Base-by-base conservation (phyloP, 2,113 vertebrate genomes). In the Bufo bufo region DNA sequence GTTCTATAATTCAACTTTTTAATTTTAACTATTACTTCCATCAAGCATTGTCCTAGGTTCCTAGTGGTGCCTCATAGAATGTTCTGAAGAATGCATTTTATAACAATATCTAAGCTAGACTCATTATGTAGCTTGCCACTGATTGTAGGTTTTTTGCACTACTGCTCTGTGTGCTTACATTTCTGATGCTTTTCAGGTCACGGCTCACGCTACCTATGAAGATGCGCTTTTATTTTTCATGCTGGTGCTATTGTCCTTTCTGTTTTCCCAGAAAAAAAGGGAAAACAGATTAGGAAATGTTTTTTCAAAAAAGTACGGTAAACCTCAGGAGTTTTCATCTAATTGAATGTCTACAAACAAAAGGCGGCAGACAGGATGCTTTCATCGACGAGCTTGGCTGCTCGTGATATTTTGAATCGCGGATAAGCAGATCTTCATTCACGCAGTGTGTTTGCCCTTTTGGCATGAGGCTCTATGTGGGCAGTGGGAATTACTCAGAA, bases 311-410 rank as follows among this genome's bases (percentile, higher is more conserved):
- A 84, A 72, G 52, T n/a, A n/a, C n/a, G n/a, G n/a, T 83, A 72
- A 72, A 20, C 33, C 52, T 82, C 80, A 82, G 10, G 59, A 82
- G 80, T 63, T 47, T 82, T 2, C 19, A 65, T 71, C 49, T 71
- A 72, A 84, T 72, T 71, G 82, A 58, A 72, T 72, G 66, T 84
- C 82, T 84, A 45, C 82, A 74, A 74, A 84, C 52, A 56, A 52
- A 19, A 58, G 82, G 66, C 50, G 69, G 49, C 82, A 74, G 82
- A 74, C 82, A 84, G 52, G 16, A 84, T 54, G 82, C 71, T 84
- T 84, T 84, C 69, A 84, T 74, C 49, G 82, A 72, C 20, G 66
- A 74, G 50, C 66, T 72, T 71, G 65, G 52, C 82, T 72, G 66
- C 66, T 74, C 82, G 23, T 84, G 66, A 74, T 58, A 74, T 74